Base-by-base conservation (phyloP, 2,113 vertebrate species). In the Nannospalax galili region DNA sequence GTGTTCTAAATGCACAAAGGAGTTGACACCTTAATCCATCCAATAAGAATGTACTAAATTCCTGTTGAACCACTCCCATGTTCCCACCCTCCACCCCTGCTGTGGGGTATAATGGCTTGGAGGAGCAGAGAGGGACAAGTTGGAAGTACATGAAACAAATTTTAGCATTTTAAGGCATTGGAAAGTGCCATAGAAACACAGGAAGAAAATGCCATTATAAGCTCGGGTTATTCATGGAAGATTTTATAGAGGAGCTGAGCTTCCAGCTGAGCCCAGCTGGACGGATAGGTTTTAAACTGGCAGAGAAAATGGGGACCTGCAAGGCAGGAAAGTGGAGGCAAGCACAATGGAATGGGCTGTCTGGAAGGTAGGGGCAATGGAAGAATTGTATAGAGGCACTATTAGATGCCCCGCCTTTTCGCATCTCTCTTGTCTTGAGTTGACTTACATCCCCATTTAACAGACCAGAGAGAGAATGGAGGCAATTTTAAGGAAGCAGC, bases 261-360 rank as follows among this genome's bases (percentile, higher is more conserved):
- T 58, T 95, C 96, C 82, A 95, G 89, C 93, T 96, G 94, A 96
- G 93, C 84, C 78, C 86, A 86, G 93, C 81, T 95, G 81, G 93
- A 92, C 15, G 35, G 73, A 64, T 20, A 56, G 74, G 79, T 74
- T 95, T 95, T 89, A 92, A 95, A 96, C 79, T 74, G 52, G 82
- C 72, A 82, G 85, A 88, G 90, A 86, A 96, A 92, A 92, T 65
- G 26, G 56, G 69, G 48, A 22, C 77, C 40, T 26, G 88, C 73
- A 35, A 86, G 64, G 69, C 89, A 79, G 79, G 64, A 45, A 77
- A 86, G 81, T 42, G 30, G 93, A 94, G 75, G 75, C 56, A 10
- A 91, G 80, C 75, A 77, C 85, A 90, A 91, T 15, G 62, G 79
- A 93, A 67, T 10, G 85, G 40, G 7, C 28, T 93, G 26, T 70